Percentiles rank a stretch among this genome's conserved stretches.
These are phyloP conservation scores for Micropoecilia bifurca DNA, from an alignment of 2,797 vertebrate species.

Conservation along the genomic window DNA sequence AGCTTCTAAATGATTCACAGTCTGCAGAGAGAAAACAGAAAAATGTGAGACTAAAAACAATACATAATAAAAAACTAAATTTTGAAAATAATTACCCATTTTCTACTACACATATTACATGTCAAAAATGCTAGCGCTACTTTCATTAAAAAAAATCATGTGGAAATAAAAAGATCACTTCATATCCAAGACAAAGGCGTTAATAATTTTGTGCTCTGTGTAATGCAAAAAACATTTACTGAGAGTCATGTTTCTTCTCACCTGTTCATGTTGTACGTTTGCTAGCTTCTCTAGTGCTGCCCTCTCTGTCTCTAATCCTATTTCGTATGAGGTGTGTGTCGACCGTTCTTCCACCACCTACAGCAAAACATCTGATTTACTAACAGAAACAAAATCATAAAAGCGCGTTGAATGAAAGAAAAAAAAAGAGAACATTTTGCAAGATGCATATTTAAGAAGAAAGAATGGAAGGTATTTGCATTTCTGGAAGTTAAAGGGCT, in stretches of 20 bases:
- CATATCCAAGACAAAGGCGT: background rate
- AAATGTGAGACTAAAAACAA: background rate
- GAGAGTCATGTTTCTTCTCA: slow-evolving; percentile 25
- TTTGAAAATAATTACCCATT: background rate
- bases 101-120: background rate
- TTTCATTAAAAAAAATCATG: background rate
- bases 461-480: slow-evolving; percentile 15
- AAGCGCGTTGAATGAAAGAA: background rate
- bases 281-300: slow-evolving; percentile 71
- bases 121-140: background rate
- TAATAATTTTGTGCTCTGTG: background rate
- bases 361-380: background rate
- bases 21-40: slow-evolving; percentile 69
- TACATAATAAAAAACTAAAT: background rate
- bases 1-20: slow-evolving; percentile 75
- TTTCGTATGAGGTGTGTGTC: slow-evolving; percentile 69
- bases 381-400: background rate
- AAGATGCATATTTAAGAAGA: background rate
- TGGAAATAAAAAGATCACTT: background rate
- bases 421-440: background rate
- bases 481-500: slow-evolving; percentile 36
- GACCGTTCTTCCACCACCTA: slow-evolving; percentile 83
- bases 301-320: slow-evolving; percentile 74
- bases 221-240: background rate
- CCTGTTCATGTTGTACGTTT: slow-evolving; percentile 80